Conservation (phyloP, 1,140 invertebrate species). For the Atta texana region DNA sequence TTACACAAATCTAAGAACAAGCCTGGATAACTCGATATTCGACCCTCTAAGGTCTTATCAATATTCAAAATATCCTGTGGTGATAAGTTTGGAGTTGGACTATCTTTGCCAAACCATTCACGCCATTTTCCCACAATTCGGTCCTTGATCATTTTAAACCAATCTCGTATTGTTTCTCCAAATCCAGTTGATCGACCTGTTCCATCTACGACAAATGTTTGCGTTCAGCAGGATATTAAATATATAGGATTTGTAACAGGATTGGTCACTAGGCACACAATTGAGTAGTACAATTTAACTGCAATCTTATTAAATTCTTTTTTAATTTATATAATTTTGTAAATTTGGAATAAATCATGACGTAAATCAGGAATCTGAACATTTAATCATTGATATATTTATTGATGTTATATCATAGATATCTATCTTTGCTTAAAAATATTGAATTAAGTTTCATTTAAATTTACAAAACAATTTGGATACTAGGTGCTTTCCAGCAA, state of each 20-base stretch:
- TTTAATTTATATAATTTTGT: not conserved
- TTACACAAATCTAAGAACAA: conserved; percentile 77
- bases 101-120: conserved; percentile 32
- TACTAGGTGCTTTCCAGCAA: too few relatives aligned
- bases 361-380: not conserved
- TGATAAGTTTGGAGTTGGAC: conserved; percentile 1
- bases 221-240: not conserved
- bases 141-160: conserved; percentile 71
- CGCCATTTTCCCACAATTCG: conserved; percentile 43
- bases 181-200: conserved; percentile 62
- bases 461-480: not conserved
- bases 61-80: conserved; percentile 54
- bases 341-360: not conserved
- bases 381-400: not conserved
- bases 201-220: conserved; percentile 22
- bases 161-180: conserved; percentile 72
- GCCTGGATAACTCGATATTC: conserved; percentile 51
- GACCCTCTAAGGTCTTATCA: conserved; percentile 44
- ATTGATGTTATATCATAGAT: not conserved
- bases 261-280: not conserved
- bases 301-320: not conserved
- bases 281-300: not conserved
- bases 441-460: not conserved
- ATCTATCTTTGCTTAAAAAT: not conserved
- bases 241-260: not conserved